Base-by-base conservation (phyloP, 2,888 invertebrate genomes). In the Drosophila nr. perissopoda region DNA sequence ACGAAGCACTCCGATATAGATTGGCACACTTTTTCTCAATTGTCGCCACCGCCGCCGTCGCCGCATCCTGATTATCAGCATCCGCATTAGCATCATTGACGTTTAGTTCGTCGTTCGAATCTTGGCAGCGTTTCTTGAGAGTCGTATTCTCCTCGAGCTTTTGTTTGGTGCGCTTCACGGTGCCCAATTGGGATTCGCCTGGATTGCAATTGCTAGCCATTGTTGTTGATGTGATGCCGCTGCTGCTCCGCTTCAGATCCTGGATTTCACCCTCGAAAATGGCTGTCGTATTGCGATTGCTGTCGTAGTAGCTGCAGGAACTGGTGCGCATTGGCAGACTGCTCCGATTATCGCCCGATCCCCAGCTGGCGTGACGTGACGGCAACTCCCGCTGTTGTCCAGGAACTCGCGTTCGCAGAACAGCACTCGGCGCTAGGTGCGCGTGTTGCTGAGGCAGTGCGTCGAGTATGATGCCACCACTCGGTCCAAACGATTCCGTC, bases 311-410 rank as follows among this genome's bases (percentile, higher is more conserved):
- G 18, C 96, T 95, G 95, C 96, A 96, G 52, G 96, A 96, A 92
- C 96, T 95, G 81, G 96, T 96, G 60, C 96, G 93, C 40, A 95
- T 95, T 0, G 96, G 95, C 65, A 95, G 83, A 5, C 94, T 94
- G 60, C 95, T 94, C 49, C 95, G 94, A 70, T 91, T 92, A 49
- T 96, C 96, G 59, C 95, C 95, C n/a, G 96, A 96, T 70, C 97
- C 96, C 97, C 97, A 97, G 48, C 97, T 97, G 79, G 97, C 96
- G 91, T 97, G 96, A 13, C 97, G 94, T 68, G 96, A 96, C 36
- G 96, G 95, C 46, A 94, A 92, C 81, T 96, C 96, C 25, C 92
- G 89, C 78, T 94, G 94, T 34, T 94, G 93, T 71, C 46, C 25
- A 16, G 93, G 93, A 18, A 95, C 94, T 6, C 84, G 77, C 3